Base-by-base conservation (phyloP, 2,113 vertebrate species). In the Tautogolabrus adspersus region DNA sequence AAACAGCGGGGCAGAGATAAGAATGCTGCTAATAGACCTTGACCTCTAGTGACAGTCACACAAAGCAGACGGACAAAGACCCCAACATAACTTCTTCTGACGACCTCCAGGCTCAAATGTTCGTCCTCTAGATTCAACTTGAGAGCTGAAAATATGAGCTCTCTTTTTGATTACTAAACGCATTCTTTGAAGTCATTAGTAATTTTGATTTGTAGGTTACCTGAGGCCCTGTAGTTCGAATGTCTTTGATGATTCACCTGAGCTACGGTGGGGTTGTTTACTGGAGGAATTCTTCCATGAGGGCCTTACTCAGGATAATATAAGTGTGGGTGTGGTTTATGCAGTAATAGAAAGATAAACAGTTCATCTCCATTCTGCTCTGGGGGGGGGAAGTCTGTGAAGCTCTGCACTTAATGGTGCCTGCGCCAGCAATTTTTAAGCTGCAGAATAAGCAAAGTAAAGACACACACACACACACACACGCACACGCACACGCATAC, bases 21-120 rank as follows among this genome's bases (percentile, higher is more conserved):
- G 86, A 78, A 82, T 21, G 78, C 54, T 3, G 75, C 81, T 88
- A 89, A 90, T 85, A 84, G 88, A 90, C 65, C 76, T 88, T 86
- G 85, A 90, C 82, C 84, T 87, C 66, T 15, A 70, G 79, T 87
- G 82, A 87, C 80, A 86, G 73, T 81, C 42, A 1, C 77, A 88
- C 84, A 86, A 91, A 84, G 75, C 60, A 7, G 57, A 54, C 57
- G 16, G 60, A 89, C 86, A 88, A 86, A 84, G 75, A 66, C 70
- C 66, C 22, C 42, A 9, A 47, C 70, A n/a, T 63, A 72, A 86
- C 70, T 75, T 80, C 77, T 58, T 70, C 2, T 58, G 76, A 78
- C 60, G 10, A 49, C 16, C 37, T 6, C 1, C 76, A 16, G 42
- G 22, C 72, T 65, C 47, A 10, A 63, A 71, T 23, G 76, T 49